Base-by-base conservation (phyloP, 2,888 invertebrate species). In the Agriopis marginaria region DNA sequence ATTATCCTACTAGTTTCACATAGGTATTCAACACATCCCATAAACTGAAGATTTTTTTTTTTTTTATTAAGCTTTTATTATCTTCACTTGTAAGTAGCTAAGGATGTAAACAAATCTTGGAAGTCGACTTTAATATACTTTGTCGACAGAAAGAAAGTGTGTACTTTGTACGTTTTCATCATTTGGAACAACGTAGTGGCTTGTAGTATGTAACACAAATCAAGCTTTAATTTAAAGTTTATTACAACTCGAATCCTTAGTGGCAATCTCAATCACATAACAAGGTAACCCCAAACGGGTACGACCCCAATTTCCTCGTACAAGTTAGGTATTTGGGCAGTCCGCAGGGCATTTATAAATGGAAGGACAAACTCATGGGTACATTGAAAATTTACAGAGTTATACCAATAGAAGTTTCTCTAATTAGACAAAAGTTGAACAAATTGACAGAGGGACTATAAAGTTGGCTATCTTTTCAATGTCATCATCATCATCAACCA, bases 261-360 rank as follows among this genome's bases (percentile, higher is more conserved):
- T 80, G 84, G 86, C 87, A 89, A 90, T 90, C 89, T 87, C 86
- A 87, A 90, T 89, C 88, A 88, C 83, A 88, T 88, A 89, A 87
- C 88, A 87, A 88, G 89, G 85, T 85, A 83, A 77, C 83, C 86
- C 88, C 89, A 80, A 85, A 82, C 78, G 89, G 90, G 89, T 85
- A 86, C 87, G 88, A 89, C 91, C 91, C 90, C 91, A 90, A 92
- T 92, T 91, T 92, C 88, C 85, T 89, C 89, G 86, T 86, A 88
- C 87, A 91, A 90, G 89, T 92, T 92, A 72, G 70, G 66, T 89
- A 91, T 92, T 90, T 87, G 88, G 88, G 86, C 86, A 86, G 83
- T 90, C 91, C 91, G 83, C 75, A 75, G 90, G 89, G 91, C 78
- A 90, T 90, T 87, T 86, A 86, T 91, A 90, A 89, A 90, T 89